Evolutionary conservation across 2,113 vertebrate genomes (phyloP).

Genomic region (Hippocampus abdominalis): DNA sequence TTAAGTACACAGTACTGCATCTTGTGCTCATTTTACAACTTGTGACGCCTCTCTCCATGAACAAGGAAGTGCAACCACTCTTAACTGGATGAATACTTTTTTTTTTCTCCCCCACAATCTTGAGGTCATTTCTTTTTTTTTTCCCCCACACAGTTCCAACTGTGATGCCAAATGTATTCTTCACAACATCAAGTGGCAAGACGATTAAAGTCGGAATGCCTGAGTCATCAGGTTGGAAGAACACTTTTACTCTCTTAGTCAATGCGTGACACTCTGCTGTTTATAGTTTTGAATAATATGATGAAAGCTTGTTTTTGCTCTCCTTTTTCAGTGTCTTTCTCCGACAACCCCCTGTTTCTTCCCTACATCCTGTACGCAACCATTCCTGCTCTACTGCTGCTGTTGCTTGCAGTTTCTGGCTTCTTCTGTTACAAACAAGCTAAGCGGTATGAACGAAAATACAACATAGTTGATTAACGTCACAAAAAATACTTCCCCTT

Average conservation of each 20-base stretch:
- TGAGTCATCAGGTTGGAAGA: conserved; percentile 73
- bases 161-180: conserved; percentile 51
- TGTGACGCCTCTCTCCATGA: background rate
- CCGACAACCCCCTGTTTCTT: conserved; percentile 69
- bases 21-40: background rate
- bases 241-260: background rate
- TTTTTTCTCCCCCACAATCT: background rate
- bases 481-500: background rate
- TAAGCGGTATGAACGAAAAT: conserved; percentile 48
- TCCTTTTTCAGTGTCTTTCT: conserved; percentile 58
- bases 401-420: conserved; percentile 70
- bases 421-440: conserved; percentile 75
- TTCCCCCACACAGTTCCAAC: conserved; percentile 57
- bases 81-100: background rate
- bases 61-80: too few relatives aligned
- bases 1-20: background rate
- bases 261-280: background rate
- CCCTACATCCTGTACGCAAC: conserved; percentile 81
- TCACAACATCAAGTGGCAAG: conserved; percentile 61
- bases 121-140: conserved; percentile 1
- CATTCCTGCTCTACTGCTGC: conserved; percentile 76
- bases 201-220: conserved; percentile 61
- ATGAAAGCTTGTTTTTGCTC: background rate
- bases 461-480: background rate
- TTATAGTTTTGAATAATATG: background rate